Evolutionary conservation across 2,888 invertebrate genomes (phyloP), one percentile per base, ranked within the genome.

Genomic region (Euclidia mi): DNA sequence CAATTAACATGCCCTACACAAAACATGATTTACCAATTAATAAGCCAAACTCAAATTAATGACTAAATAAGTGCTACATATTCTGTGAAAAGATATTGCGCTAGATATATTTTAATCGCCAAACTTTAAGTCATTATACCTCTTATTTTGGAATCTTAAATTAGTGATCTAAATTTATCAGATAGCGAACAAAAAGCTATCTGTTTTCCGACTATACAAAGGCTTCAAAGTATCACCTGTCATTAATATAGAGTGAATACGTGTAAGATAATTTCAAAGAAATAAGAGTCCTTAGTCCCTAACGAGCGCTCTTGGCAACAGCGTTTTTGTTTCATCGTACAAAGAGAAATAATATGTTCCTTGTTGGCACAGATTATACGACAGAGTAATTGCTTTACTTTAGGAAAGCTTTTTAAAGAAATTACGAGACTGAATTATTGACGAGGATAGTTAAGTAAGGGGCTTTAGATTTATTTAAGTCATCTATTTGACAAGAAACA

Each of bases 141-240:
- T 59, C 48, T 57, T 42, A 41, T 40, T 40, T 49, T 47, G 56
- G 53, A 57, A 63, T 62, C 50, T 58, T 49, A 15, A 58, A 74
- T 72, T 70, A 63, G 51, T 34, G 38, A 72, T 69, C n/a, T n/a
- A 65, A 69, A 72, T 66, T n/a, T n/a, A n/a, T n/a, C n/a, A 65
- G 38, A 32, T 18, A 35, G 40, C 15, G 32, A 35, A 53, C 18
- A 18, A 25, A 25, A 25, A 35, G 17, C 42, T 40, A 31, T 20
- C 42, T 40, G 35, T 45, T 58, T 50, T 34, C 6, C 12, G 10
- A 15, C 48, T 35, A 50, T 47, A 43, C 9, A 37, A 29, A 42
- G 18, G 11, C 37, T 50, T 50, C 12, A 12, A 37, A 29, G 29
- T 31, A 14, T 31, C 14, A 28, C 44, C 51, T 12, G 45, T 14